Base-by-base conservation (phyloP, 2,797 vertebrate species). In the Sebastolobus altivelis region DNA sequence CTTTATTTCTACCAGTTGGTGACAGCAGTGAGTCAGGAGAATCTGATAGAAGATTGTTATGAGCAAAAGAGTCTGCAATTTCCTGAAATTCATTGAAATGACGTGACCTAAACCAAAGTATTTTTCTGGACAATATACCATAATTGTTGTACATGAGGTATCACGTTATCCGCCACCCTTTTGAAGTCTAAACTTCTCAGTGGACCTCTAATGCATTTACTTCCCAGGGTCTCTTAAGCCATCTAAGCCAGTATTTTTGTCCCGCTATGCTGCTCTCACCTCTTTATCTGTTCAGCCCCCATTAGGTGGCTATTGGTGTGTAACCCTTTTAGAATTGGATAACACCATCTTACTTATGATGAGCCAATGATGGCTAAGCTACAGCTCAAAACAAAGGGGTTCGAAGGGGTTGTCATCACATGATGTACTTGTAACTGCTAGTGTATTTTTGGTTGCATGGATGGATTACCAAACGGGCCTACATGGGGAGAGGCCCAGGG, bases 1-100 rank as follows among this genome's bases (percentile, higher is more conserved):
- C 2, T 8, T 38, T 25, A 8, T 61, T 63, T 78, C 58, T 46
- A 35, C 81, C 86, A 82, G 46, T 38, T 79, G 81, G 77, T 61
- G 72, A 38, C 83, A 89, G 81, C 74, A 89, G 56, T 85, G 86
- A 83, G 75, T 83, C 38, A n/a, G 22, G 31, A 33, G 20, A 60
- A n/a, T 67, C 37, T 52, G 6, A 38, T 27, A 6, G 12, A 16
- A 56, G 22, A 49, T 9, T 29, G 55, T 2, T 33, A n/a, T 1
- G 5, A 52, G 22, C 13, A 7, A 46, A 66, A 11, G 12, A 69
- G 49, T 40, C 8, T 6, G 27, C 38, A 22, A 40, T 22, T 43
- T 20, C 11, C 54, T 59, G 7, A 22, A 38, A 38, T 54, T 2
- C 8, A 1, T 20, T 20, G 13, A 76, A 8, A 35, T n/a, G 4